Evolutionary conservation across 2,113 vertebrate genomes (phyloP).

Genomic region (Myotis lucifugus): DNA sequence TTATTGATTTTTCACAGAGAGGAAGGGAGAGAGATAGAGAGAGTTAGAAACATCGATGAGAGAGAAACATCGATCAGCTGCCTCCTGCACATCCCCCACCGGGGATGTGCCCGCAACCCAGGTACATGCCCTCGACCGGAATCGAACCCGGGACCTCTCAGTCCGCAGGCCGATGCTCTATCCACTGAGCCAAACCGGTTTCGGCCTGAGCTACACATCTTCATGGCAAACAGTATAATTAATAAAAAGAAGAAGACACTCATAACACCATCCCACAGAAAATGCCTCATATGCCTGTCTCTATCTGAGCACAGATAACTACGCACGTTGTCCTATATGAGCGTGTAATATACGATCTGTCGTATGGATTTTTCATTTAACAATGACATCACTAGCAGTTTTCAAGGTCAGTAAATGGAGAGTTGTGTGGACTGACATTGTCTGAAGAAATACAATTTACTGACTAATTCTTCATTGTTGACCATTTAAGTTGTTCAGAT

Average conservation of each 20-base stretch:
- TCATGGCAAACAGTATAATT: background rate
- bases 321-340: background rate
- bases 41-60: too few species aligned
- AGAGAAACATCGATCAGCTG: too few species aligned
- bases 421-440: rapidly evolving
- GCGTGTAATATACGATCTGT: rapidly evolving
- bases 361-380: rapidly evolving
- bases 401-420: background rate
- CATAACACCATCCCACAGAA: background rate
- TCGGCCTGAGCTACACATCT: rapidly evolving
- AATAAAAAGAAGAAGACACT: background rate
- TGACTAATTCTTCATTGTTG: too few species aligned
- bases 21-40: too few species aligned
- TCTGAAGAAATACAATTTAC: background rate
- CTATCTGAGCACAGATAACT: rapidly evolving
- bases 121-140: too few species aligned
- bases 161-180: too few species aligned
- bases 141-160: too few species aligned
- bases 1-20: too few species aligned
- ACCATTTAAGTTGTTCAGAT: background rate
- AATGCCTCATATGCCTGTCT: rapidly evolving
- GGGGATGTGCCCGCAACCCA: too few species aligned
- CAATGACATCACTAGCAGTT: background rate
- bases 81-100: too few species aligned
- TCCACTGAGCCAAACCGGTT: too few species aligned